Conservation (phyloP, 2,113 vertebrate species). For the Mohoua ochrocephala region DNA sequence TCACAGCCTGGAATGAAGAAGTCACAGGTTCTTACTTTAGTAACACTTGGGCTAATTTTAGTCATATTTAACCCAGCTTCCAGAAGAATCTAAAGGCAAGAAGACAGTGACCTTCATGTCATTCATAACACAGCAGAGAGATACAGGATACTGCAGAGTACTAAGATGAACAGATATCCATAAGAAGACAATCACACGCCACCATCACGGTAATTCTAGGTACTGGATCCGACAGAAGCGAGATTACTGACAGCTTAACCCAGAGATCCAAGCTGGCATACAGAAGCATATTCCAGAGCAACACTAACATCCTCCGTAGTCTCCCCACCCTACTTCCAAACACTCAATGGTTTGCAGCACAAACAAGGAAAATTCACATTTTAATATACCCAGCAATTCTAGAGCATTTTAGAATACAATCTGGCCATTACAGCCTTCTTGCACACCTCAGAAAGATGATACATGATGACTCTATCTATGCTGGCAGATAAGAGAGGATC, state of each 20-base stretch:
- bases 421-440: not conserved
- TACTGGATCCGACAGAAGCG: not conserved
- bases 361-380: not conserved
- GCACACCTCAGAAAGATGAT: not conserved
- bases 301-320: not conserved
- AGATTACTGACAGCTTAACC: not conserved
- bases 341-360: not conserved
- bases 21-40: not conserved
- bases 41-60: not conserved
- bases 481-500: not conserved
- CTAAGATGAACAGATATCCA: not conserved
- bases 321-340: not conserved
- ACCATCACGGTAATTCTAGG: not conserved
- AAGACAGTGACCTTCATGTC: not conserved
- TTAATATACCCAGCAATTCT: not conserved
- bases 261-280: not conserved
- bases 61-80: not conserved
- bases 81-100: not conserved
- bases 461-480: accelerated
- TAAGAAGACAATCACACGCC: not conserved
- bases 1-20: not conserved
- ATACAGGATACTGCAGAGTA: not conserved
- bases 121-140: not conserved
- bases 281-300: not conserved
- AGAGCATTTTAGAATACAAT: not conserved